Conservation (phyloP, 2,888 invertebrate species). For the Dolichopus griseipennis region DNA sequence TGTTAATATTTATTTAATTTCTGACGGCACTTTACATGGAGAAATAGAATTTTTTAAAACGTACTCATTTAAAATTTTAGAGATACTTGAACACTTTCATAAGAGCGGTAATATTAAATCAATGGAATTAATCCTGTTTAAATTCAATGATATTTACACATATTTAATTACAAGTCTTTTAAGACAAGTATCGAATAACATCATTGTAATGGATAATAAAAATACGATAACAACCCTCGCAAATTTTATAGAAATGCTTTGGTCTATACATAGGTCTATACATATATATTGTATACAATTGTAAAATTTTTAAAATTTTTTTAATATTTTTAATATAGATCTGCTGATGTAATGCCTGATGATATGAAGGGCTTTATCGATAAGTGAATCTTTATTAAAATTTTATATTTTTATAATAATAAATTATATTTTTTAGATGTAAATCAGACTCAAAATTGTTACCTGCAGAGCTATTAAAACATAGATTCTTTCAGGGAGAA, state of each 20-base stretch:
- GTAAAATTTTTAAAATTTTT: too few relatives aligned
- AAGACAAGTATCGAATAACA: too few relatives aligned
- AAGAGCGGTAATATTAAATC: too few relatives aligned
- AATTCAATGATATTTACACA: too few relatives aligned
- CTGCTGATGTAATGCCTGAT: conserved; percentile 36
- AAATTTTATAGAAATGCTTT: conserved; percentile 58
- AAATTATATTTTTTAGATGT: not conserved
- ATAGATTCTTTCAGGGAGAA: conserved; percentile 49
- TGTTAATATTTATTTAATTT: conserved; percentile 56
- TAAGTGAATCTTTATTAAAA: conserved; percentile 46
- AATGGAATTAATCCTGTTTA: too few relatives aligned
- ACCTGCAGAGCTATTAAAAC: conserved; percentile 20
- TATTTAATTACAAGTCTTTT: too few relatives aligned
- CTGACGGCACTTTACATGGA: conserved; percentile 58
- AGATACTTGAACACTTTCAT: too few relatives aligned
- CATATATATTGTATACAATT: too few relatives aligned
- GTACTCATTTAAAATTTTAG: conserved; percentile 66
- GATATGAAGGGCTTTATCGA: conserved; percentile 47
- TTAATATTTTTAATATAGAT: conserved; percentile 38
- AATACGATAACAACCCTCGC: too few relatives aligned
- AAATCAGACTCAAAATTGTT: not conserved
- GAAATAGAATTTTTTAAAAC: conserved; percentile 52
- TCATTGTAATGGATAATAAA: too few relatives aligned
- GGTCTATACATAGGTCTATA: too few relatives aligned
- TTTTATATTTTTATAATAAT: too few relatives aligned